phyloP scores from a whole-genome alignment of 2,797 vertebrate species.

The Tamandua tetradactyla region DNA sequence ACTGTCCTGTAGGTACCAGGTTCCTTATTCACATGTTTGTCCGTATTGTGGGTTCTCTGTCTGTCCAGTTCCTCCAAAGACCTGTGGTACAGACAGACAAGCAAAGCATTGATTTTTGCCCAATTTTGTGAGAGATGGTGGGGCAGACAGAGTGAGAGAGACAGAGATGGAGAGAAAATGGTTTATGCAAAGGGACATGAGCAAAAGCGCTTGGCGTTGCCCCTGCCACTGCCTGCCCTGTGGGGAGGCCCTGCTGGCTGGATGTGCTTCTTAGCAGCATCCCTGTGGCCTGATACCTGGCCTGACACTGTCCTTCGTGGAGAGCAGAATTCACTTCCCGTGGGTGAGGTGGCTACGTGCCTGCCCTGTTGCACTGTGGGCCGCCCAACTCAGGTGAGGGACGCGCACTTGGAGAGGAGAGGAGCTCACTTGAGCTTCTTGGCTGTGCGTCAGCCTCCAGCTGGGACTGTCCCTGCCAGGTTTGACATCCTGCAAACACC shows the following conservation, averaged over 20 bases:
- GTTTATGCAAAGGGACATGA: not conserved
- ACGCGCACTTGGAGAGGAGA: not conserved
- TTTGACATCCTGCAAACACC: not conserved
- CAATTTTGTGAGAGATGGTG: not conserved
- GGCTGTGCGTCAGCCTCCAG: too few relatives aligned
- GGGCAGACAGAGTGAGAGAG: rapidly evolving
- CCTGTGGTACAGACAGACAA: not conserved
- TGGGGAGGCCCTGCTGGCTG: too few relatives aligned
- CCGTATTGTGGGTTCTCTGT: rapidly evolving
- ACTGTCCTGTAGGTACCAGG: too few relatives aligned
- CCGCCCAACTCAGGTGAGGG: not conserved
- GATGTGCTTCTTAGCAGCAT: too few relatives aligned
- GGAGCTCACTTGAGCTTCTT: not conserved
- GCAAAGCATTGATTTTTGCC: not conserved
- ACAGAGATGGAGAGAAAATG: not conserved
- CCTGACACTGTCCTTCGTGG: not conserved
- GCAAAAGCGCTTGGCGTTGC: not conserved
- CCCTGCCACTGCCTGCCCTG: too few relatives aligned
- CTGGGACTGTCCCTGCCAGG: not conserved
- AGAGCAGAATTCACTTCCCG: not conserved
- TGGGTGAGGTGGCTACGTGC: too few relatives aligned
- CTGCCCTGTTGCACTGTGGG: not conserved
- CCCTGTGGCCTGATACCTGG: too few relatives aligned
- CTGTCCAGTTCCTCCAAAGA: not conserved
- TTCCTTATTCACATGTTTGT: rapidly evolving